Percentiles rank a stretch among this genome's conserved stretches.
Conservation (phyloP, 2,888 invertebrate genomes). For the Gnatocerus cornutus region DNA sequence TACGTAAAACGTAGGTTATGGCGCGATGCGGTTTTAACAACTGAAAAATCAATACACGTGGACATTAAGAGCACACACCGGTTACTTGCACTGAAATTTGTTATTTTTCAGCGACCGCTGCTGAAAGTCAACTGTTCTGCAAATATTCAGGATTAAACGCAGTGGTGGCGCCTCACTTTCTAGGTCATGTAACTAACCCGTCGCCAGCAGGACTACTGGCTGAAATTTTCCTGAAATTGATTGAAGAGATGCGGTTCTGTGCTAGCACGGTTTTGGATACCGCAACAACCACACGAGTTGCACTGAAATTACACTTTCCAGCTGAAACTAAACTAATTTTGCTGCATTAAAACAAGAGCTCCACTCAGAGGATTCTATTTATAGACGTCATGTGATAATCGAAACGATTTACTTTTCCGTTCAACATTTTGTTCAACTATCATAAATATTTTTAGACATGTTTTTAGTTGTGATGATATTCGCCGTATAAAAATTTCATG, state of each 20-base stretch:
- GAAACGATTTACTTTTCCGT: constrained; percentile 35
- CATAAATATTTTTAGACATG: constrained; percentile 19
- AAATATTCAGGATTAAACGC: constrained; percentile 44
- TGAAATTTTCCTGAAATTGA: constrained; percentile 56
- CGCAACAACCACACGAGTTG: constrained; percentile 1
- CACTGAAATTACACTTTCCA: constrained; percentile 5
- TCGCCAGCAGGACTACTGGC: constrained; percentile 49
- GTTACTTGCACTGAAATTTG: constrained; percentile 44
- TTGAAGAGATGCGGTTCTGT: constrained; percentile 22
- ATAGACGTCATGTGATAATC: constrained; percentile 48
- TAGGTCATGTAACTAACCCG: constrained; percentile 60
- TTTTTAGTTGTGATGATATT: constrained; percentile 13
- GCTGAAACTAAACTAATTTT: constrained; percentile 3
- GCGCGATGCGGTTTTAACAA: neutral
- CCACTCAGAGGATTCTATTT: constrained; percentile 40
- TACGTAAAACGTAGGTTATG: constrained; percentile 32
- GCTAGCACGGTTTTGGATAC: neutral
- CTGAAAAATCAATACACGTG: constrained; percentile 30
- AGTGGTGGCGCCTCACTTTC: constrained; percentile 58
- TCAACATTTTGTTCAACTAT: constrained; percentile 22
- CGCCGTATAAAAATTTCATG: constrained; percentile 9
- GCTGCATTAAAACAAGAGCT: constrained; percentile 9
- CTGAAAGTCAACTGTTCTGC: constrained; percentile 47
- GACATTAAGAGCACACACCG: constrained; percentile 24
- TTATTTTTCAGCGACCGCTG: constrained; percentile 44